A percentile compares a stretch with the other conserved stretches of the same genome.
phyloP scores from a whole-genome alignment of 2,797 vertebrate genomes.

The Chelon labrosus region DNA sequence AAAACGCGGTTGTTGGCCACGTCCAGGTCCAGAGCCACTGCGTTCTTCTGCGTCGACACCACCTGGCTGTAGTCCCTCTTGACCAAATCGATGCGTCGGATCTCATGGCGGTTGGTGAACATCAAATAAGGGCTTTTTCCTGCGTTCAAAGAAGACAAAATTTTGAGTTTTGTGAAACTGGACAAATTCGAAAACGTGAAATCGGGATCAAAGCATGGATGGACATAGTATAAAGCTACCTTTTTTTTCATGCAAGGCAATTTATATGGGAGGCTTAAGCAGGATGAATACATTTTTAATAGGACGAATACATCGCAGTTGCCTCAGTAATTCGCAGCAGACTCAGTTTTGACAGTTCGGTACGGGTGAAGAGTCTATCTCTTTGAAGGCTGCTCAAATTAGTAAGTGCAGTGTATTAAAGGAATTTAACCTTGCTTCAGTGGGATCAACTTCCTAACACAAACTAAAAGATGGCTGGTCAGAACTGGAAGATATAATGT shows the following conservation, averaged over 20 bases:
- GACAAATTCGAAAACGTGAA: not conserved
- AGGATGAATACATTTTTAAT: constrained; percentile 5
- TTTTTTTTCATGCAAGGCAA: not conserved
- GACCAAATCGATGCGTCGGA: constrained; percentile 93
- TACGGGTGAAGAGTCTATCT: constrained; percentile 5
- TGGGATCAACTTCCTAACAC: constrained; percentile 10
- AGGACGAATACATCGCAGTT: constrained; percentile 3
- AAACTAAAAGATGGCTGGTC: not conserved
- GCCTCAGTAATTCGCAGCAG: constrained; percentile 12
- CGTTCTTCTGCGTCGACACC: constrained; percentile 96
- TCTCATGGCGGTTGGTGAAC: constrained; percentile 98
- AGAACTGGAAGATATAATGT: constrained; percentile 19
- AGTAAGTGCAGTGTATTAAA: constrained; percentile 13
- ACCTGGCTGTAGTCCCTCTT: constrained; percentile 95
- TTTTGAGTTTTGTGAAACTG: not conserved
- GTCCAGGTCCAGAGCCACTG: constrained; percentile 94
- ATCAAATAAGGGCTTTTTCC: constrained; percentile 95
- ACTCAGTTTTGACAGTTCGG: constrained; percentile 32
- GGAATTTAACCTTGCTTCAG: constrained; percentile 8
- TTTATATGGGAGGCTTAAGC: constrained; percentile 6
- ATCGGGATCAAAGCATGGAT: not conserved
- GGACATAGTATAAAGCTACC: not conserved
- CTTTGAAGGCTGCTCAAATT: constrained; percentile 29
- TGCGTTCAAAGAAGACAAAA: constrained; percentile 26
- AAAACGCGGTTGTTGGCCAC: constrained; percentile 94